Evolutionary conservation across 2,888 invertebrate species (phyloP), one percentile per base, ranked within the genome.

Genomic region (Acanthopleura granulata): DNA sequence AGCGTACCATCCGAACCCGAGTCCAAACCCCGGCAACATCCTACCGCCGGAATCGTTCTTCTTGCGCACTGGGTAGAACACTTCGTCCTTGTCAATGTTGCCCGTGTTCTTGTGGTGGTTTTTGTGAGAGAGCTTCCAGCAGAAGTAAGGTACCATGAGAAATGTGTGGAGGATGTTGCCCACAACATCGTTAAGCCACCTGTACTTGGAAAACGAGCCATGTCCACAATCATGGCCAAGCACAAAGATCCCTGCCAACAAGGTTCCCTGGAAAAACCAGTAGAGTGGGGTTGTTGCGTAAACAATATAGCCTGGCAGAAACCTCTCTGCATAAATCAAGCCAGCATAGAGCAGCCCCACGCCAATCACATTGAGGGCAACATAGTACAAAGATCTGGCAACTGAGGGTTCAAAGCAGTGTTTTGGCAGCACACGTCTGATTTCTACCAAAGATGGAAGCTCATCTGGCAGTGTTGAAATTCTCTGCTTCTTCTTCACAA

Each of bases 201-300:
- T 77, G 75, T 83, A 79, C 72, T 81, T 80, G 16, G 87, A 87
- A 79, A 88, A 89, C 0, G 88, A 88, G 3, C 85, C 84, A 75
- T 89, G 89, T 0, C 88, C 87, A 74, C 88, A 87, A 76, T 89
- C 88, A 73, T 89, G 89, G 0, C 89, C 89, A 1, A 87, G 74
- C 1, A 88, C 88, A 78, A 89, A 89, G 15, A 89, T 22, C 0
- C 85, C 85, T 29, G 86, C 86, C 74, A 88, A 86, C 49, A 88
- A 72, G 0, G 88, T 88, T 29, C 89, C 89, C 76, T 88, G 87
- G 4, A 87, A 50, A 9, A 84, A 81, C 87, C 86, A 87, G 81
- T 87, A 89, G 22, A 83, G 50, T 0, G 87, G 81, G 62, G 84
- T 81, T 15, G 82, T 49, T 0, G 78, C 22, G 49, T 72, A 72